Evolutionary conservation across 2,113 vertebrate species (phyloP).

Genomic region (Saguinus midas): DNA sequence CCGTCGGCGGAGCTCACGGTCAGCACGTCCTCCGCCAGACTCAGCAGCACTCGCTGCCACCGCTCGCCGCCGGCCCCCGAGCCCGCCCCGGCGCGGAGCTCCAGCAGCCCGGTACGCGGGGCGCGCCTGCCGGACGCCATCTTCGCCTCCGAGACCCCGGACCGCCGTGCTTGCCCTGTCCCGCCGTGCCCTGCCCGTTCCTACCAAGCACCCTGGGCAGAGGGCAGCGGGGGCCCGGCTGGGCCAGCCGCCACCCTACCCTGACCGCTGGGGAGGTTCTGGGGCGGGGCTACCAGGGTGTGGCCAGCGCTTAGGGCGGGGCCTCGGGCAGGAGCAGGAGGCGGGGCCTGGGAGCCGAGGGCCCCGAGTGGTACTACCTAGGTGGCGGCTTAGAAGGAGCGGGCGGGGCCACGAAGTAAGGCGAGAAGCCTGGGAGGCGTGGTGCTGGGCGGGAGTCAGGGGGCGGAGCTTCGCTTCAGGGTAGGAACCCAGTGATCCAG

Average conservation of each 20-base stretch:
- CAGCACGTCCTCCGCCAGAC: slow-evolving; percentile 87
- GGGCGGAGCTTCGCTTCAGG: not conserved
- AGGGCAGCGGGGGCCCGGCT: slow-evolving; percentile 59
- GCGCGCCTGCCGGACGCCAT: slow-evolving; percentile 93
- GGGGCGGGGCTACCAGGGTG: not conserved
- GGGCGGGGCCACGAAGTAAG: not conserved
- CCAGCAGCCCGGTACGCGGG: slow-evolving; percentile 93
- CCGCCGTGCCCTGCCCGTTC: not conserved
- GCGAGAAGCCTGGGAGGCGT: accelerated
- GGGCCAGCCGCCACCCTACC: slow-evolving; percentile 58
- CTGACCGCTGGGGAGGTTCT: not conserved
- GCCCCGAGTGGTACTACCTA: accelerated
- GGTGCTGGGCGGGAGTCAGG: no score
- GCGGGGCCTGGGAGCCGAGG: not conserved
- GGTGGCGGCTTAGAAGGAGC: not conserved
- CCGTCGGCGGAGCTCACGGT: slow-evolving; percentile 85
- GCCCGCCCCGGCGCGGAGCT: slow-evolving; percentile 84
- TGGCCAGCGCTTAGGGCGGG: not conserved
- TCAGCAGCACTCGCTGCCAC: slow-evolving; percentile 90
- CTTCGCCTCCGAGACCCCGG: slow-evolving; percentile 81
- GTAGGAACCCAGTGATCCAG: not conserved
- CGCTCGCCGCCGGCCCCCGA: slow-evolving; percentile 84
- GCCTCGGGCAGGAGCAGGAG: not conserved
- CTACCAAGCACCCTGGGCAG: slow-evolving; percentile 29
- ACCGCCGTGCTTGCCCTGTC: slow-evolving; percentile 22